Evolutionary conservation across 1,140 invertebrate genomes (phyloP), one percentile per base, ranked within the genome.

Genomic region (Bradynema listronoti): DNA sequence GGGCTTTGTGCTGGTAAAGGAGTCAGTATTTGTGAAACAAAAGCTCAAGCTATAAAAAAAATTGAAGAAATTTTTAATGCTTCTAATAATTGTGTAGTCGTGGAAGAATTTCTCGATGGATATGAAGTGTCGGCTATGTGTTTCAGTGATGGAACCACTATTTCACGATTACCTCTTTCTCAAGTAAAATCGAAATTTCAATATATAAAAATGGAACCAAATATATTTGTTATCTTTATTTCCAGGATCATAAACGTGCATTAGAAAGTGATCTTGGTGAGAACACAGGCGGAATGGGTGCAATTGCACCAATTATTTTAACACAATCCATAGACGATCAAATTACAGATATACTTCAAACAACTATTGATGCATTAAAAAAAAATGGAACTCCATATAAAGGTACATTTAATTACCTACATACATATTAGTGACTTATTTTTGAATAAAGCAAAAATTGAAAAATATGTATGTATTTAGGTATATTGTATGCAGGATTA

Each of bases 201-300:
- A n/a, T n/a, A n/a, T n/a, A n/a, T n/a, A n/a, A n/a, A n/a, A n/a
- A n/a, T n/a, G n/a, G n/a, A n/a, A n/a, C n/a, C 36, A 39, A 11
- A 39, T 19, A 39, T 39, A 39, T 39, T 11, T 39, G 36, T 39
- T 39, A 19, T 11, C 36, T 11, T 39, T 39, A 11, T 39, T 11
- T 39, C 36, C 11, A 11, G 80, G 92, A 97, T 81, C 91, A 96
- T 80, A 97, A 98, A 80, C 84, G 90, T 43, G 84, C 93, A 39
- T 84, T 85, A 41, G 86, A 92, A 66, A 85, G 84, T 2, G 92
- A 97, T 80, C 77, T 82, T 14, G 93, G 93, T 0, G 88, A 87
- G n/a, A 98, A 97, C 78, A 98, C 93, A 1, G 93, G 93, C 1
- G 93, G 93, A 25, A 97, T 98, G 93, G 93, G 93, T 9, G 91